phyloP scores from a whole-genome alignment of 1,140 invertebrate genomes.

The Lepidotrigona ventralis region DNA sequence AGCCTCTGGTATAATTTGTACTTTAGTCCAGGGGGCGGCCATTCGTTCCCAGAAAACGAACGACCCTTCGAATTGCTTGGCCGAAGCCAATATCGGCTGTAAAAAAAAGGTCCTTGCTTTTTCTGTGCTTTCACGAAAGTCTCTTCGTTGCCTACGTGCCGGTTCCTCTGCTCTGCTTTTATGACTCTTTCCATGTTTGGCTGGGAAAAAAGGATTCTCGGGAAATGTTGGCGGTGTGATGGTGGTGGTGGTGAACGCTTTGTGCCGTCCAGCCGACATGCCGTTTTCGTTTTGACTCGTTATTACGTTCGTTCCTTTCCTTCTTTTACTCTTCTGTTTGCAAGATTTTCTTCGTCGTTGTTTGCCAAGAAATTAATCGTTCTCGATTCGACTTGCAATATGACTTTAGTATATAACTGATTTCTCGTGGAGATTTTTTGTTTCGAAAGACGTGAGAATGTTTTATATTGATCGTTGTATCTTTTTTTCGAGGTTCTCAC shows the following conservation, averaged over 20 bases:
- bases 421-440: background rate
- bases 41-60: conserved; percentile 56
- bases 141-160: conserved; percentile 8
- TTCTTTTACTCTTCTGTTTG: no score
- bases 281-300: conserved; percentile 31
- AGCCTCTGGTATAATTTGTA: conserved; percentile 63
- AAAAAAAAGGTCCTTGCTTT: conserved; percentile 64
- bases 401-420: background rate
- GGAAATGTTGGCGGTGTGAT: conserved; percentile 13
- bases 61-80: conserved; percentile 49
- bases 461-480: no score
- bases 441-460: no score
- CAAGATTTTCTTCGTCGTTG: background rate
- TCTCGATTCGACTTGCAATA: background rate
- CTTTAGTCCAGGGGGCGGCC: conserved; percentile 56
- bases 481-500: no score
- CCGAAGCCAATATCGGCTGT: conserved; percentile 49
- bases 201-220: conserved; percentile 9
- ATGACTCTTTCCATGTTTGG: conserved; percentile 40
- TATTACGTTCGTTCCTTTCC: background rate
- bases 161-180: conserved; percentile 28
- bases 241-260: background rate
- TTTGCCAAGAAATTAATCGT: background rate
- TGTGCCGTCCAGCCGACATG: background rate
- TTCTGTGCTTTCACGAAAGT: conserved; percentile 62